Conservation (phyloP, 2,113 vertebrate genomes). For the Tupaia tana region DNA sequence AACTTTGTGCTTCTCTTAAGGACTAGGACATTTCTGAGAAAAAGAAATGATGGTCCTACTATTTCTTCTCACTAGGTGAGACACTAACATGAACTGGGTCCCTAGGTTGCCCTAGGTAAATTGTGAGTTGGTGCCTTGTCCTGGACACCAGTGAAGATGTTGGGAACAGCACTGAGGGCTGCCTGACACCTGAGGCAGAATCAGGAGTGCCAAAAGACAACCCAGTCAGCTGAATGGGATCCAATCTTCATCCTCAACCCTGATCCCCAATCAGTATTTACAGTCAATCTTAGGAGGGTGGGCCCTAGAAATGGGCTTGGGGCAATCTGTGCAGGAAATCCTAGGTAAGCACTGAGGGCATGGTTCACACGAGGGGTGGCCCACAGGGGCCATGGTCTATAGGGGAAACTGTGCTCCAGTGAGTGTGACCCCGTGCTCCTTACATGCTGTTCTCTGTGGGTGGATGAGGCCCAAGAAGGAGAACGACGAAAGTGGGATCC, state of each 20-base stretch:
- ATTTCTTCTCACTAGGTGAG: not conserved
- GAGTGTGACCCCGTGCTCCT: not conserved
- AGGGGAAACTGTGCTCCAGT: not conserved
- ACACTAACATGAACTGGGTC: not conserved
- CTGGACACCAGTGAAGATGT: accelerated
- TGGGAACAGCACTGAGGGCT: accelerated
- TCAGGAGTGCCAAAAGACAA: not conserved
- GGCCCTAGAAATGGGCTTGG: not conserved
- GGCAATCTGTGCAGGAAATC: not conserved
- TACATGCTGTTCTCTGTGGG: too few species aligned
- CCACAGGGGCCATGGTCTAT: not conserved
- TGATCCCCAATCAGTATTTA: not conserved
- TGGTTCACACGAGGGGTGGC: too few species aligned
- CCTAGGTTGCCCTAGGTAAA: not conserved
- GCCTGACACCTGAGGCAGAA: not conserved
- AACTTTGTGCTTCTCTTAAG: not conserved
- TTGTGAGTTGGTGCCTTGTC: not conserved
- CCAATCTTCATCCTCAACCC: not conserved
- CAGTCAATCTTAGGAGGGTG: accelerated
- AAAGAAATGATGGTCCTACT: not conserved
- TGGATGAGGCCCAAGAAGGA: not conserved
- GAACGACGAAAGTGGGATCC: not conserved
- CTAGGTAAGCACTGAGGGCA: accelerated
- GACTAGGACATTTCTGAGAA: not conserved
- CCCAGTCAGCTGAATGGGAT: accelerated